These are phyloP conservation scores for Drosophila helvetica DNA, from an alignment of 2,888 invertebrate genomes.

Conservation along the genomic window DNA sequence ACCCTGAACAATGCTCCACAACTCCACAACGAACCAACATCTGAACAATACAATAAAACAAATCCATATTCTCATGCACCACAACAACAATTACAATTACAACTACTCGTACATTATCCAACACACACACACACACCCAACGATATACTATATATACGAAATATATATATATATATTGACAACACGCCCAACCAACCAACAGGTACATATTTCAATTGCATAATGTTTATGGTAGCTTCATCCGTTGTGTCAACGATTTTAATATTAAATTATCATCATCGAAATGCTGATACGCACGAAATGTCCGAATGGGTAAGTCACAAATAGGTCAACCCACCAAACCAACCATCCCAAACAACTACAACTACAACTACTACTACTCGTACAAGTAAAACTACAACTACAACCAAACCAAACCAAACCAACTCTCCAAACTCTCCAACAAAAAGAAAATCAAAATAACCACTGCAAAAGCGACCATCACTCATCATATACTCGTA, in stretches of 20 bases:
- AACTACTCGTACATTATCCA: constrained; percentile 27
- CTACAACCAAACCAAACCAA: constrained; percentile 25
- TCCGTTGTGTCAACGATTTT: constrained; percentile 99
- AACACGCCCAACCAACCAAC: constrained; percentile 84
- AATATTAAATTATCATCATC: constrained; percentile 99
- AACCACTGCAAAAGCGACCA: constrained; percentile 70
- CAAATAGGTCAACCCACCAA: constrained; percentile 59
- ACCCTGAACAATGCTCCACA: constrained; percentile 71
- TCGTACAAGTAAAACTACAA: constrained; percentile 42
- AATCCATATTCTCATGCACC: constrained; percentile 52
- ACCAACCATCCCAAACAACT: constrained; percentile 31
- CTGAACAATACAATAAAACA: constrained; percentile 41
- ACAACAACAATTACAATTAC: constrained; percentile 46
- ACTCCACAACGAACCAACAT: constrained; percentile 27
- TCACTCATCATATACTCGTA: constrained; percentile 56
- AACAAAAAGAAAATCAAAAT: constrained; percentile 45
- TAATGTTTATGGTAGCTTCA: constrained; percentile 99
- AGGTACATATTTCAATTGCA: constrained; percentile 99
- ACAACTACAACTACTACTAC: constrained; percentile 22
- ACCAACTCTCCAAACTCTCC: constrained; percentile 33
- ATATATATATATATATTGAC: constrained; percentile 68
- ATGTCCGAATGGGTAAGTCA: constrained; percentile 97
- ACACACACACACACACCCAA: constrained; percentile 35
- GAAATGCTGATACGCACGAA: constrained; percentile 97
- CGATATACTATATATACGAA: constrained; percentile 35